These are phyloP conservation scores for Telenomus remus DNA, from an alignment of 1,140 invertebrate genomes.

Conservation along the genomic window DNA sequence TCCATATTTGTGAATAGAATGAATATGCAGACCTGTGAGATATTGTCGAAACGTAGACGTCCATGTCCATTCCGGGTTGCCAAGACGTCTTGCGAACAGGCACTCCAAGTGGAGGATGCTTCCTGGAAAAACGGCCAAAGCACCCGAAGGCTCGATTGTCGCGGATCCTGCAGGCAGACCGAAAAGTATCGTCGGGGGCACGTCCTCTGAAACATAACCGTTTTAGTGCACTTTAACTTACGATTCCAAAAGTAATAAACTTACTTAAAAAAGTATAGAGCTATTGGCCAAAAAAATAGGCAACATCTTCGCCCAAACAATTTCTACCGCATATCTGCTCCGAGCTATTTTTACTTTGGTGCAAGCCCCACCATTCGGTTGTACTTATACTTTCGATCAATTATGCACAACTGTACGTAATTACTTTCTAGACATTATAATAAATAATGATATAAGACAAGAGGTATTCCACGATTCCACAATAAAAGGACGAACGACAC, in stretches of 20 bases:
- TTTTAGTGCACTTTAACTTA: conserved; percentile 51
- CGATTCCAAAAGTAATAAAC: conserved; percentile 56
- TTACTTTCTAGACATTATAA: neutral
- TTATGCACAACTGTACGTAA: conserved; percentile 8
- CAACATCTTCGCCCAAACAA: conserved; percentile 38
- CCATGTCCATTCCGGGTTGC: conserved; percentile 93
- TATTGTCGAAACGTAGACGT: conserved; percentile 86
- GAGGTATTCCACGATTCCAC: too few relatives aligned
- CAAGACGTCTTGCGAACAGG: conserved; percentile 83
- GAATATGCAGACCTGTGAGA: conserved; percentile 78
- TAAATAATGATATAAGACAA: too few relatives aligned
- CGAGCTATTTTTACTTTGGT: conserved; percentile 41
- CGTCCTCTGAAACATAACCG: conserved; percentile 79
- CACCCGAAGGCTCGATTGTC: conserved; percentile 84
- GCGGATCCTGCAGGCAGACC: conserved; percentile 87
- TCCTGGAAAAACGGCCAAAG: conserved; percentile 87
- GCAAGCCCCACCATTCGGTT: conserved; percentile 28
- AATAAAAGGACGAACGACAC: too few relatives aligned
- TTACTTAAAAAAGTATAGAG: conserved; percentile 52
- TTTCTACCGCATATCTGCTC: conserved; percentile 35
- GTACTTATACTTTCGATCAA: conserved; percentile 3
- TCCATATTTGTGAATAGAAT: too few relatives aligned
- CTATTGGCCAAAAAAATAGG: conserved; percentile 21
- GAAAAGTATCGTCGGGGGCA: conserved; percentile 88
- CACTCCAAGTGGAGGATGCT: conserved; percentile 90